Conservation (phyloP, 30 jellyfish, hydroid and myxozoan species). For the Pseudorhiza aurosa region DNA sequence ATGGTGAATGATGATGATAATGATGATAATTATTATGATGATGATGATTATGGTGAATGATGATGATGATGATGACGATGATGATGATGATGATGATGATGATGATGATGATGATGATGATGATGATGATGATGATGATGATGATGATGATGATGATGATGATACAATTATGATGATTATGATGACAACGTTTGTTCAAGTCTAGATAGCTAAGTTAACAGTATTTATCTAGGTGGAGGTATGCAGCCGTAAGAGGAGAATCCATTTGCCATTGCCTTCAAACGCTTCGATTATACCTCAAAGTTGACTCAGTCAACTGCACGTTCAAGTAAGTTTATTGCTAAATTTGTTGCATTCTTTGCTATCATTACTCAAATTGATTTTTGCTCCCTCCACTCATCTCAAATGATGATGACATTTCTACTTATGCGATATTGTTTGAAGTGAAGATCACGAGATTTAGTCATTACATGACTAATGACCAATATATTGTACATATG, state of each 20-base stretch:
- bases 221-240: too few species aligned
- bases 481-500: too few species aligned
- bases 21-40: background rate
- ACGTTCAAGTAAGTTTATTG: slow-evolving; percentile 6
- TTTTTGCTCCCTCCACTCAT: too few species aligned
- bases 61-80: background rate
- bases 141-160: background rate
- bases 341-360: too few species aligned
- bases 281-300: background rate
- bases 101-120: background rate
- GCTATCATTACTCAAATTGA: too few species aligned
- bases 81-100: background rate
- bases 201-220: too few species aligned
- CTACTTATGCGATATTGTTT: too few species aligned
- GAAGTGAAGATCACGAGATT: too few species aligned
- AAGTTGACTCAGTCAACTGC: slow-evolving; percentile 13
- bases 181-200: background rate
- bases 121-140: background rate
- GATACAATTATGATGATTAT: background rate
- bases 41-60: background rate
- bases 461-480: too few species aligned
- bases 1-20: background rate
- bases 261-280: slow-evolving; percentile 8
- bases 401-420: too few species aligned
- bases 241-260: slow-evolving; percentile 29